Conservation (phyloP, 2,797 vertebrate genomes). For the Amazona finschi region DNA sequence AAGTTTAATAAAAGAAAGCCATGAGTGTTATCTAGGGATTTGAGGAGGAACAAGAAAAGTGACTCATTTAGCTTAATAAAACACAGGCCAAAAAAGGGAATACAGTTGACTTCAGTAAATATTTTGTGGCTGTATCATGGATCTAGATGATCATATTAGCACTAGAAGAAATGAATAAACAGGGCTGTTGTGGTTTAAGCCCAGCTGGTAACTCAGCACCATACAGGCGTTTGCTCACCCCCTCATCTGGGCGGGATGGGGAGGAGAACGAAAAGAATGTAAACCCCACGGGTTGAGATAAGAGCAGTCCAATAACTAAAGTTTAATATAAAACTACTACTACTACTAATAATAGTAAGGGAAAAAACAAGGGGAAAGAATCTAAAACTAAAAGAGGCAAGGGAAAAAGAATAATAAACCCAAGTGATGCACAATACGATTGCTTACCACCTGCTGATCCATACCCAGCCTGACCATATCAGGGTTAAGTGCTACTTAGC, state of each 20-base stretch:
- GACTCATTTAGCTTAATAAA: conserved; percentile 8
- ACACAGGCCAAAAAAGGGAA: background rate
- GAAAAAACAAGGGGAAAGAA: background rate
- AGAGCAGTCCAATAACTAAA: background rate
- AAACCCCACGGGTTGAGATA: background rate
- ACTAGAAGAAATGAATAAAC: background rate
- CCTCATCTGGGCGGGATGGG: background rate
- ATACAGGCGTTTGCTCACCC: background rate
- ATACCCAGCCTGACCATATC: background rate
- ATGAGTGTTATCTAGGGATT: background rate
- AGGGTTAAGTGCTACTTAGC: background rate
- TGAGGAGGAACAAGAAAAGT: background rate
- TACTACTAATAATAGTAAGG: background rate
- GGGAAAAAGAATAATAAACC: background rate
- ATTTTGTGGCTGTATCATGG: background rate
- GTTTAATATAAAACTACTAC: background rate
- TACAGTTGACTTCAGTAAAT: background rate
- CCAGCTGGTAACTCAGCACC: background rate
- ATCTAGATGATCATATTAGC: background rate
- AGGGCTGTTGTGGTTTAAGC: background rate
- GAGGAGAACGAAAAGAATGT: background rate
- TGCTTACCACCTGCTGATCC: background rate
- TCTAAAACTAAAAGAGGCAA: background rate
- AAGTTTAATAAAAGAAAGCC: background rate
- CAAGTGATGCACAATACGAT: background rate